Evolutionary conservation across 2,888 invertebrate genomes (phyloP).

Genomic region (Amorpha juglandis): DNA sequence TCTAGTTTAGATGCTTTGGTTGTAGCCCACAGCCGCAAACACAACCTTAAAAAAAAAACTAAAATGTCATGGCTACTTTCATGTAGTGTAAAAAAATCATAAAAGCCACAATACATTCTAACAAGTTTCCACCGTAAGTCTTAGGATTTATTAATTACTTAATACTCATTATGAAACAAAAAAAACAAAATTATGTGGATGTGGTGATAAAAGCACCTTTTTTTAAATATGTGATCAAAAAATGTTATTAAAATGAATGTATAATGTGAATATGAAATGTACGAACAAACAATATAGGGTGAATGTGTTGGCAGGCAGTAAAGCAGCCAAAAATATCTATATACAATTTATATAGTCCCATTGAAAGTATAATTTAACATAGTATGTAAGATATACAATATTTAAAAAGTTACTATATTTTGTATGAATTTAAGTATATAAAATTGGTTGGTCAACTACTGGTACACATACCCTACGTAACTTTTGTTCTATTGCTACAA

Average conservation of each 20-base stretch:
- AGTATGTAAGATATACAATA: neutral
- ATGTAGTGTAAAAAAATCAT: neutral
- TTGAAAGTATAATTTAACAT: too few species aligned
- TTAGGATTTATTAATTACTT: too few species aligned
- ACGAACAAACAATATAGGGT: neutral
- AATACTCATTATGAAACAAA: too few species aligned
- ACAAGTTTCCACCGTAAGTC: neutral
- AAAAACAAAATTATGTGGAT: too few species aligned
- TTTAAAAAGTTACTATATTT: neutral
- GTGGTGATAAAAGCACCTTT: too few species aligned
- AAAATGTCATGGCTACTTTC: slow-evolving; percentile 16
- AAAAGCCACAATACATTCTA: neutral
- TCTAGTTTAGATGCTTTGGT: slow-evolving; percentile 21
- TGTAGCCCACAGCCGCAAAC: slow-evolving; percentile 22
- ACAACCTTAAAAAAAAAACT: slow-evolving; percentile 14
- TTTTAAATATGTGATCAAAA: too few species aligned
- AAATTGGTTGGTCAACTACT: neutral
- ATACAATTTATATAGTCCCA: too few species aligned
- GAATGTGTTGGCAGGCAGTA: neutral
- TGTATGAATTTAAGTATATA: neutral
- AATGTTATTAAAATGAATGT: too few species aligned
- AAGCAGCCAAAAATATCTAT: too few species aligned
- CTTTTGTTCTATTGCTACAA: neutral
- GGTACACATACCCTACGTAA: neutral
- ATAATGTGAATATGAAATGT: too few species aligned